Conservation (phyloP, 2,888 invertebrate genomes). For the Chorisops tibialis region DNA sequence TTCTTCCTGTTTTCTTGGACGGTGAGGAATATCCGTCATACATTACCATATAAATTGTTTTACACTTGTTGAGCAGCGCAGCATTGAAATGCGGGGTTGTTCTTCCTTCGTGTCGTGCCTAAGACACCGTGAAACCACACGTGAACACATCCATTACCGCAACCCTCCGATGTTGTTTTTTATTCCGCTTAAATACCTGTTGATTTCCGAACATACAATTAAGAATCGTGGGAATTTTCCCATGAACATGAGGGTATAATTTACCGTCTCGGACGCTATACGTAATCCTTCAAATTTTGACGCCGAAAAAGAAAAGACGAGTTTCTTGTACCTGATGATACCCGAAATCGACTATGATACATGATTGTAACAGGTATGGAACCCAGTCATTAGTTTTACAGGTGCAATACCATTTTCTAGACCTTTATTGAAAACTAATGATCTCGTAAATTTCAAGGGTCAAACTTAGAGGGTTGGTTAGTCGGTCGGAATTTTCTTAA, state of each 20-base stretch:
- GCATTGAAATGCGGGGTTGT: constrained; percentile 8
- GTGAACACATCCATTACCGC: constrained; percentile 34
- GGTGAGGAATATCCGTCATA: constrained; percentile 15
- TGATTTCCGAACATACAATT: constrained; percentile 32
- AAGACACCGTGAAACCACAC: constrained; percentile 40
- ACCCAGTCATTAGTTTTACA: constrained; percentile 21
- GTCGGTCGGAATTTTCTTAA: too few relatives aligned
- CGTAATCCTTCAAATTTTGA: neutral
- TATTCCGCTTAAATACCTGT: constrained; percentile 33
- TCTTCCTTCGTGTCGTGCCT: constrained; percentile 29
- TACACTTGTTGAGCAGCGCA: constrained; percentile 31
- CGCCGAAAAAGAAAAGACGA: neutral
- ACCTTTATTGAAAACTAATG: constrained; percentile 34
- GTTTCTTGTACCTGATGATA: too few relatives aligned
- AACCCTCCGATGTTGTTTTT: neutral
- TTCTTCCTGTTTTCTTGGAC: constrained; percentile 21
- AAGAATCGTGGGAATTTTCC: constrained; percentile 37
- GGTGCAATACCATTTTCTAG: constrained; percentile 28
- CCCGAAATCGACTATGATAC: too few relatives aligned
- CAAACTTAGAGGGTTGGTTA: neutral
- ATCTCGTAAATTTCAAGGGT: constrained; percentile 35
- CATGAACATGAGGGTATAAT: constrained; percentile 27
- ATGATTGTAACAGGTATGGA: neutral
- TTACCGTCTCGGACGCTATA: neutral
- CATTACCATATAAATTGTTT: constrained; percentile 33